These are phyloP conservation scores for Brachyalestes nurse DNA, from an alignment of 2,797 vertebrate genomes.

Conservation along the genomic window DNA sequence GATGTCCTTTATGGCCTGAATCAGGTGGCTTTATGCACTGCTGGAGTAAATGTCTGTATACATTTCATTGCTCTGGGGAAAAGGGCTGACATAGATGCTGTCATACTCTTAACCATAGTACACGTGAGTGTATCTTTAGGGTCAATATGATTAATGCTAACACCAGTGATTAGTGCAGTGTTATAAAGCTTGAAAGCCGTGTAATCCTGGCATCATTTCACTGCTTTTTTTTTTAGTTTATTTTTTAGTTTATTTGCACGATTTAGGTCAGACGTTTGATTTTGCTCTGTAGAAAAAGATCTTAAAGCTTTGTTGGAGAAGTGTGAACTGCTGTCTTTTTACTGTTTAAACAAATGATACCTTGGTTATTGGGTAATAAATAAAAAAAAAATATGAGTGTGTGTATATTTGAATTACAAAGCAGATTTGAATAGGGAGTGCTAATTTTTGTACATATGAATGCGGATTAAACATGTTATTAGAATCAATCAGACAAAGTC, in stretches of 20 bases:
- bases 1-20: background rate
- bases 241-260: slow-evolving; percentile 31
- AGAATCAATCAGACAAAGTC: background rate
- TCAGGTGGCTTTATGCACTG: background rate
- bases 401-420: background rate
- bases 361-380: background rate
- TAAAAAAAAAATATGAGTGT: background rate
- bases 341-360: background rate
- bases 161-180: slow-evolving; percentile 17
- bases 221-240: background rate
- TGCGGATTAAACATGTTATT: background rate
- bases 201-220: slow-evolving; percentile 29
- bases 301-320: background rate
- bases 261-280: slow-evolving; percentile 30
- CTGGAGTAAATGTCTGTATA: background rate
- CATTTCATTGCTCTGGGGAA: background rate
- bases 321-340: background rate
- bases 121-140: background rate
- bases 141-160: slow-evolving; percentile 21
- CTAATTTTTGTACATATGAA: background rate
- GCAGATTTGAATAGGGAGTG: background rate
- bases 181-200: slow-evolving; percentile 12
- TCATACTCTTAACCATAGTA: background rate
- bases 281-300: background rate
- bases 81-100: background rate